These are phyloP conservation scores for Arrhamphus sclerolepis DNA, from an alignment of 2,797 vertebrate genomes.

Conservation along the genomic window DNA sequence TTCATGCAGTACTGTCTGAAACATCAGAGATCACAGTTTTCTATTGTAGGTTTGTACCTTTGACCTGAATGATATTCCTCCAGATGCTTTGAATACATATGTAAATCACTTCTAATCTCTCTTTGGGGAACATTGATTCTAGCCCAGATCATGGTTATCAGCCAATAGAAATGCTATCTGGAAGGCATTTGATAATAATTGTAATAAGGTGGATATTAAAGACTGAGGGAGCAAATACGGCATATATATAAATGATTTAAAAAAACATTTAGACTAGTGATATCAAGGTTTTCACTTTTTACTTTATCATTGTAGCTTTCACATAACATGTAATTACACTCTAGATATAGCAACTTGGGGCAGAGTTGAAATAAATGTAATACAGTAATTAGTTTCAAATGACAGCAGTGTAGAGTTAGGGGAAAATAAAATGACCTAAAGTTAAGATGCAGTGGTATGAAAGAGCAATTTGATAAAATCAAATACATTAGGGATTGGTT, in stretches of 20 bases:
- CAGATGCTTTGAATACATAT: too few relatives aligned
- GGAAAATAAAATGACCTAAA: neutral
- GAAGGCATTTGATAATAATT: constrained; percentile 21
- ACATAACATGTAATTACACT: neutral
- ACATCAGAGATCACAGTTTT: too few relatives aligned
- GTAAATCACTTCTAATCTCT: too few relatives aligned
- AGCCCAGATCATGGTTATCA: constrained; percentile 8
- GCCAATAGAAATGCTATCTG: constrained; percentile 33
- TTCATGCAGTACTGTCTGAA: too few relatives aligned
- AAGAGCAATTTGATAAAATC: neutral
- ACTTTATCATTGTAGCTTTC: neutral
- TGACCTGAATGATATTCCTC: too few relatives aligned
- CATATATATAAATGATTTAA: neutral
- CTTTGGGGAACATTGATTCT: too few relatives aligned
- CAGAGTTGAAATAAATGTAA: too few relatives aligned
- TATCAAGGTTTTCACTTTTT: too few relatives aligned
- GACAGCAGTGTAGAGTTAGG: neutral
- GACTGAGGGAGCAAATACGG: constrained; percentile 7
- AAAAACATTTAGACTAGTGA: too few relatives aligned
- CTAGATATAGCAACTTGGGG: neutral
- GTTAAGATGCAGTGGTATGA: neutral
- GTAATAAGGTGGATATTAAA: constrained; percentile 19
- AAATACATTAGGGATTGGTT: neutral
- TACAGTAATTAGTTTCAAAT: too few relatives aligned
- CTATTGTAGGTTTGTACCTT: too few relatives aligned